Percentiles rank a stretch among this genome's conserved stretches.
Conservation (phyloP, 2,797 vertebrate species). For the Chaetophractus vellerosus region DNA sequence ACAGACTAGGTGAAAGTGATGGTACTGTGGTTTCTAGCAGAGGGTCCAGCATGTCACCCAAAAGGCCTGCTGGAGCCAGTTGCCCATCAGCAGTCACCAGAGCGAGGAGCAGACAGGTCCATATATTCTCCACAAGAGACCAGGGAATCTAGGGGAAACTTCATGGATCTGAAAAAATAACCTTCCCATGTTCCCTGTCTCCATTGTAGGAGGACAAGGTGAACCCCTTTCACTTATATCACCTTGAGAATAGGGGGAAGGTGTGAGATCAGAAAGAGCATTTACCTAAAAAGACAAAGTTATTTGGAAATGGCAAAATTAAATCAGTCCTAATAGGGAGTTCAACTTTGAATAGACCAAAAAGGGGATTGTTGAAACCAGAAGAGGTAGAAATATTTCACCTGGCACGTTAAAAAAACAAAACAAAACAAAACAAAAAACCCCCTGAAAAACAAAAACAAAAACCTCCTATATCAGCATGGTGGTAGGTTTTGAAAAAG, state of each 20-base stretch:
- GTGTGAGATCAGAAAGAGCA: not conserved
- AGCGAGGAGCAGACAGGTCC: not conserved
- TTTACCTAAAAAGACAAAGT: conserved; percentile 5
- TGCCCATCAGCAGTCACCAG: not conserved
- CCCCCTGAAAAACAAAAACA: no score
- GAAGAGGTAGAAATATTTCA: conserved; percentile 25
- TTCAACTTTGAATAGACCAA: not conserved
- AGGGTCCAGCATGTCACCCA: not conserved
- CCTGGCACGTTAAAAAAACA: not conserved
- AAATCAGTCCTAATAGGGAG: not conserved
- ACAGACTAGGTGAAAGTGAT: not conserved
- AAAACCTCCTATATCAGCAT: not conserved
- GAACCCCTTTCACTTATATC: not conserved
- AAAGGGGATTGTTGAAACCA: not conserved
- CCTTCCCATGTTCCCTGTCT: not conserved
- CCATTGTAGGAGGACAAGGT: not conserved
- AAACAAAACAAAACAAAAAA: not conserved
- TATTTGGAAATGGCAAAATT: not conserved
- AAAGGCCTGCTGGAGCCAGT: not conserved
- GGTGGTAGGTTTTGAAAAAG: conserved; percentile 40
- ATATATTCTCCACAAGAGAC: not conserved
- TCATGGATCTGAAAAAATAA: not conserved
- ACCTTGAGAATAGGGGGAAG: not conserved
- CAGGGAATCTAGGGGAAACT: not conserved
- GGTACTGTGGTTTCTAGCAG: not conserved